Conservation (phyloP, 1,140 invertebrate genomes). For the Brachionus plicatilis region DNA sequence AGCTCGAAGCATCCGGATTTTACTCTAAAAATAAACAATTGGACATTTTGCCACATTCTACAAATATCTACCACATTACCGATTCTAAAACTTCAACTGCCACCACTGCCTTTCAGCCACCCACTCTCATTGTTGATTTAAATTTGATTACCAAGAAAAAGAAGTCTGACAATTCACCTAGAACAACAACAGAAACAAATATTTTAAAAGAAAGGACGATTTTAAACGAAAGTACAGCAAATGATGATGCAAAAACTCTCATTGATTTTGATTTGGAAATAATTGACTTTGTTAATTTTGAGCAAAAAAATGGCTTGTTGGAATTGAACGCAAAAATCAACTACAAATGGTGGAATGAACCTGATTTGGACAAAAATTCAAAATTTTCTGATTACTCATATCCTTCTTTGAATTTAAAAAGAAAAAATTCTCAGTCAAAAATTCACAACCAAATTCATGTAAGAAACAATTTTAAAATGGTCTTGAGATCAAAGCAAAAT, state of each 20-base stretch:
- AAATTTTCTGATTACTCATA: neutral
- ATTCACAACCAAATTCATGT: constrained; percentile 37
- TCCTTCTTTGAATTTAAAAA: neutral
- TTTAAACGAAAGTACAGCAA: neutral
- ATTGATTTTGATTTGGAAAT: constrained; percentile 34
- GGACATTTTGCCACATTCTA: neutral
- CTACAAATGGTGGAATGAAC: constrained; percentile 38
- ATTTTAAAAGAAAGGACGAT: neutral
- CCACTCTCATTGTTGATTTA: neutral
- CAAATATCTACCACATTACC: neutral
- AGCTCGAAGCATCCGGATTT: neutral
- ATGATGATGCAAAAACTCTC: neutral
- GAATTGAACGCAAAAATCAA: neutral
- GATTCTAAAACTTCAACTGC: neutral
- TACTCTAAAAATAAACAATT: neutral
- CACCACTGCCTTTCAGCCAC: neutral
- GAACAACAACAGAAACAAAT: neutral
- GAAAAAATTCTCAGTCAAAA: neutral
- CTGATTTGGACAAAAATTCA: neutral
- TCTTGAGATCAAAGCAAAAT: neutral
- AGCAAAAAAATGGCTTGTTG: neutral
- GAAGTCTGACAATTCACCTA: neutral
- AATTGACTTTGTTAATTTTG: constrained; percentile 7
- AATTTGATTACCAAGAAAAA: neutral
- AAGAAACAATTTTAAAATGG: constrained; percentile 9